A percentile compares a stretch with the other conserved stretches of the same genome.
Evolutionary conservation across 1,140 invertebrate species (phyloP).

Genomic region (Drosophila santomea): DNA sequence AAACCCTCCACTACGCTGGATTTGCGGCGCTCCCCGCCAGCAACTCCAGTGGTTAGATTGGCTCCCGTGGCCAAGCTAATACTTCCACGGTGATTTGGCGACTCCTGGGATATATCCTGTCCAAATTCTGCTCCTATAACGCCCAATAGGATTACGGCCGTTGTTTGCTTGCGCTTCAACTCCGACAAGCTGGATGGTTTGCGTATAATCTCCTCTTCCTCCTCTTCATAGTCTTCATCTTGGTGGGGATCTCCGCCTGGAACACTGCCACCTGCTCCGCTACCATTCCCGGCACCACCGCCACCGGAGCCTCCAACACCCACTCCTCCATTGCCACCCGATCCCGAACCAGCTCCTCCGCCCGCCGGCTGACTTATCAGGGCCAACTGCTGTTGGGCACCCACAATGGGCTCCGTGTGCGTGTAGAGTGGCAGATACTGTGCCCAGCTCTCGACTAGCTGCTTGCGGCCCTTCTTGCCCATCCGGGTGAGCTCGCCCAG

Average conservation of each 20-base stretch:
- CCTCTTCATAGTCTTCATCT: slow-evolving; percentile 92
- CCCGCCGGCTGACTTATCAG: slow-evolving; percentile 71
- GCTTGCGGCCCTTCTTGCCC: slow-evolving; percentile 96
- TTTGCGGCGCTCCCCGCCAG: slow-evolving; percentile 87
- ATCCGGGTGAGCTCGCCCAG: slow-evolving; percentile 96
- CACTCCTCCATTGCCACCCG: slow-evolving; percentile 19
- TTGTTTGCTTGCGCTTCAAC: slow-evolving; percentile 97
- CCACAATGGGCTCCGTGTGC: slow-evolving; percentile 89
- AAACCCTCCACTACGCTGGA: slow-evolving; percentile 95
- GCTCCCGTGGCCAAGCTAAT: slow-evolving; percentile 84
- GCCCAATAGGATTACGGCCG: slow-evolving; percentile 97
- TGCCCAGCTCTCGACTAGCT: slow-evolving; percentile 97
- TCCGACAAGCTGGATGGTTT: slow-evolving; percentile 94
- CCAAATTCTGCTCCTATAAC: slow-evolving; percentile 99
- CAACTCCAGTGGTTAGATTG: neutral
- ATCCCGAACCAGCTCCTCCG: slow-evolving; percentile 40
- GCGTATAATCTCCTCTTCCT: slow-evolving; percentile 91
- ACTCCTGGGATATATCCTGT: slow-evolving; percentile 92
- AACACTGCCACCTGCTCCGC: slow-evolving; percentile 3
- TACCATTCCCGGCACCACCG: slow-evolving; percentile 2
- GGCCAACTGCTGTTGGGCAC: slow-evolving; percentile 83
- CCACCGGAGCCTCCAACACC: slow-evolving; percentile 4
- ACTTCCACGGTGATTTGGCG: slow-evolving; percentile 82
- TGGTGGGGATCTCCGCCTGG: slow-evolving; percentile 48
- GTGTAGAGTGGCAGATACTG: slow-evolving; percentile 96